Evolutionary conservation across 2,113 vertebrate genomes (phyloP).

Genomic region (Dromaius novaehollandiae): DNA sequence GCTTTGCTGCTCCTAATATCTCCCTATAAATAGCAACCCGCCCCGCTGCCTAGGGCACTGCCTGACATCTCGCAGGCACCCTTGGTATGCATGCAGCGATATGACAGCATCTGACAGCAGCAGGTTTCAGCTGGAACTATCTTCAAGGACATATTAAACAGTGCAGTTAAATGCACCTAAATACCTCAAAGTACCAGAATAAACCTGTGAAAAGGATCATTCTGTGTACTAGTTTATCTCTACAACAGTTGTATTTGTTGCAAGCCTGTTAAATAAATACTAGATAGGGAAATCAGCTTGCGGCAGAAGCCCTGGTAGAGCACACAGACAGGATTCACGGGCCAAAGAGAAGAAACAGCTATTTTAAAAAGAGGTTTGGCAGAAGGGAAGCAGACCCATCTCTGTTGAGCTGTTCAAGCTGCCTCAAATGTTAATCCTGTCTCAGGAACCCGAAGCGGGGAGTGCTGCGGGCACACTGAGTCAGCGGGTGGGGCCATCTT

Average conservation of each 20-base stretch:
- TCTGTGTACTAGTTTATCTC: background rate
- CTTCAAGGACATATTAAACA: constrained; percentile 32
- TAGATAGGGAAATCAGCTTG: background rate
- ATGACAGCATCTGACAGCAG: background rate
- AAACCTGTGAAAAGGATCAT: constrained; percentile 49
- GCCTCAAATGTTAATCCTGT: constrained; percentile 39
- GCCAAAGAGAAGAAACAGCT: constrained; percentile 3
- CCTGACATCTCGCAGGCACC: constrained; percentile 30
- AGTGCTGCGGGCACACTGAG: constrained; percentile 44
- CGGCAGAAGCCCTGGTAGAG: background rate
- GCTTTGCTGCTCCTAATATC: background rate
- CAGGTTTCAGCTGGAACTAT: constrained; percentile 1
- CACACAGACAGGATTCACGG: background rate
- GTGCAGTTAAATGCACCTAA: constrained; percentile 50
- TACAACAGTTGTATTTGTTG: constrained; percentile 10
- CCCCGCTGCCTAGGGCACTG: background rate
- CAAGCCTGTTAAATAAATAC: background rate
- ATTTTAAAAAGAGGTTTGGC: background rate
- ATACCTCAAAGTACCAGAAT: constrained; percentile 12
- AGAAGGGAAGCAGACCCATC: constrained; percentile 7
- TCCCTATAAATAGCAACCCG: constrained; percentile 4
- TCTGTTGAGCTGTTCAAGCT: background rate
- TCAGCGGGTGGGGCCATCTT: constrained; percentile 52
- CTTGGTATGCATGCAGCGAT: background rate
- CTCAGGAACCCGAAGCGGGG: constrained; percentile 12